A percentile compares a stretch with the other conserved stretches of the same genome.
phyloP scores from a whole-genome alignment of 2,113 vertebrate species.

The Oriolus oriolus region DNA sequence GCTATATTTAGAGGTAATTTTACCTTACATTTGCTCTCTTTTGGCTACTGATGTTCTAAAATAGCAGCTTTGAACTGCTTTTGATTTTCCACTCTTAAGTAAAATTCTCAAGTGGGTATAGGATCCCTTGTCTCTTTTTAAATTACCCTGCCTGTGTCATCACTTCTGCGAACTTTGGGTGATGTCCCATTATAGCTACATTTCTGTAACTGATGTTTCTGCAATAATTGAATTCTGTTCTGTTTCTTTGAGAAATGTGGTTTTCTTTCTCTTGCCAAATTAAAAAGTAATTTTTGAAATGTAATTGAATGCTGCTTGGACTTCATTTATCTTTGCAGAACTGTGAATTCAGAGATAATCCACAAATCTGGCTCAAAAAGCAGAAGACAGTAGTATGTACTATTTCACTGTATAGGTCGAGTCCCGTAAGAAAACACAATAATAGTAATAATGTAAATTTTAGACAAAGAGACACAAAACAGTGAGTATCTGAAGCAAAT shows the following conservation, averaged over 20 bases:
- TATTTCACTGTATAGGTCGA: background rate
- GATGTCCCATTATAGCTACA: background rate
- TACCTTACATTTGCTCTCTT: background rate
- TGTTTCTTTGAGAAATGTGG: background rate
- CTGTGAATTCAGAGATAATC: background rate
- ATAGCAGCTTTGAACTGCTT: background rate
- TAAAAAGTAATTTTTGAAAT: background rate
- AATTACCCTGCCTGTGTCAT: background rate
- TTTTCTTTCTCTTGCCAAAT: background rate
- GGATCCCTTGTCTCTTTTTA: background rate
- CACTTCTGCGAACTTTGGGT: background rate
- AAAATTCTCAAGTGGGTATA: background rate
- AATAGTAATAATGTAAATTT: background rate
- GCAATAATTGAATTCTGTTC: background rate
- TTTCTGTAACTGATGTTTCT: background rate
- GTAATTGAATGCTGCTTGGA: background rate
- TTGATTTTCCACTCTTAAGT: background rate
- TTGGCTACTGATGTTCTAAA: background rate
- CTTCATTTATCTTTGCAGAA: background rate
- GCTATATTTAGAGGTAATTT: background rate
- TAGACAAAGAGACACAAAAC: background rate
- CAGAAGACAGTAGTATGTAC: background rate
- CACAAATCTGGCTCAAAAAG: background rate
- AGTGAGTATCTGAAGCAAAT: background rate
- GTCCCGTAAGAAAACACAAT: background rate